Base-by-base conservation (phyloP, 2,797 vertebrate species). In the Lacerta viridis region DNA sequence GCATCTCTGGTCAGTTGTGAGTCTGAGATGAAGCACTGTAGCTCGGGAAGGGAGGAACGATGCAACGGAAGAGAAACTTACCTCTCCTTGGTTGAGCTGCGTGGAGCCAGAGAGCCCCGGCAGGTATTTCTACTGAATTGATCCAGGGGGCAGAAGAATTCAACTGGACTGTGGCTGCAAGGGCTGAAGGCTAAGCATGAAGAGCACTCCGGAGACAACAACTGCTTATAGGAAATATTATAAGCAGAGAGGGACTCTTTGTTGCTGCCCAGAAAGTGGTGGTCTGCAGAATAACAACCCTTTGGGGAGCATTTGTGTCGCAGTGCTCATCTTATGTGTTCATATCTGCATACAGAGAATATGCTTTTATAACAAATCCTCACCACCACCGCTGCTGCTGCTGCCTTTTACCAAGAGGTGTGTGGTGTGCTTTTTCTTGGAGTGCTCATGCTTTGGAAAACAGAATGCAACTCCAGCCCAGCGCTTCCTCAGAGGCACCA, bases 11-110 rank as follows among this genome's bases (percentile, higher is more conserved):
- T 99, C 98, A 99, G 97, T 97, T 98, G 98, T 98, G 99, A 99
- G 99, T 99, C 99, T 99, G 99, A 99, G 99, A 99, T 99, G 99
- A 99, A 99, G 98, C 99, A 99, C 99, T 99, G 99, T 99, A 99
- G 98, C 99, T 99, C 98, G 95, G 98, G 99, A 99, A 98, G 94
- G 96, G 97, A 94, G 97, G 96, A 97, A 87, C 91, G 95, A 92
- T 68, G 9, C 97, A 89, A 79, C 96, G 5, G 68, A 61, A 55
- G 69, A 61, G 50, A 55, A 55, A 15, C 13, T 55, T 71, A 61
- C 15, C 9, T 43, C 72, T 90, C 33, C 59, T 8, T 33, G 18
- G 8, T 7, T 33, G 77, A 74, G 29, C 36, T 41, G 27, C 8
- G 5, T 68, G 80, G 36, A 69, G 27, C 0, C 0, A 11, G 64